Conservation (phyloP, 2,888 invertebrate species). For the Drosophila paramelanica region DNA sequence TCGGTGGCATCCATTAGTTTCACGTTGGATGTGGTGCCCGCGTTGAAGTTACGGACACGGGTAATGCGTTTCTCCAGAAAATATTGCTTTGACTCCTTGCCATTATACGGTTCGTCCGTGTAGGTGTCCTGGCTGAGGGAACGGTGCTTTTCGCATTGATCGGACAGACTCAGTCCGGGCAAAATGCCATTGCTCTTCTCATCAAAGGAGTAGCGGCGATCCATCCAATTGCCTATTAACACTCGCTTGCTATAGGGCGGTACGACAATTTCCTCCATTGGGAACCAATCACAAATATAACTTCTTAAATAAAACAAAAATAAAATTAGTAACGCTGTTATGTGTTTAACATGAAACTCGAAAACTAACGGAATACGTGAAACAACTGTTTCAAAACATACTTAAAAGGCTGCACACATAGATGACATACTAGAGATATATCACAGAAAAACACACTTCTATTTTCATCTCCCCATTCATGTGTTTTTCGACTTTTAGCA, state of each 20-base stretch:
- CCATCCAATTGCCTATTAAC: slow-evolving; percentile 62
- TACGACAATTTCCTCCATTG: slow-evolving; percentile 21
- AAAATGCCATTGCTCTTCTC: slow-evolving; percentile 52
- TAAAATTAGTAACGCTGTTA: background rate
- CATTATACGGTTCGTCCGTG: background rate
- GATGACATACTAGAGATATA: background rate
- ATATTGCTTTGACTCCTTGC: background rate
- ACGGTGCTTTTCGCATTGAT: slow-evolving; percentile 46
- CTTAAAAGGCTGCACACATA: background rate
- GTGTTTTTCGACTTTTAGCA: too few relatives aligned
- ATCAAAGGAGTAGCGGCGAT: slow-evolving; percentile 50
- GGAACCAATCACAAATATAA: background rate
- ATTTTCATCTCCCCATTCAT: too few relatives aligned
- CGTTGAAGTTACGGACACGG: slow-evolving; percentile 35
- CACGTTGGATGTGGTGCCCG: slow-evolving; percentile 25
- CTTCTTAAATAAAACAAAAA: slow-evolving; percentile 9
- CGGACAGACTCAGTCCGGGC: slow-evolving; percentile 35
- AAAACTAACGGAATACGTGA: slow-evolving; percentile 5
- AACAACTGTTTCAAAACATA: slow-evolving; percentile 1
- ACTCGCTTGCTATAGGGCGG: slow-evolving; percentile 47
- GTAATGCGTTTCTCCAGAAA: slow-evolving; percentile 33
- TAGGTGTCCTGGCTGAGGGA: slow-evolving; percentile 49
- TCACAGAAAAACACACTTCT: too few relatives aligned
- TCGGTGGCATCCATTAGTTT: slow-evolving; percentile 12
- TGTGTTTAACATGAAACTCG: background rate